phyloP scores from a whole-genome alignment of 2,797 vertebrate genomes.

The Holocentrus rufus region DNA sequence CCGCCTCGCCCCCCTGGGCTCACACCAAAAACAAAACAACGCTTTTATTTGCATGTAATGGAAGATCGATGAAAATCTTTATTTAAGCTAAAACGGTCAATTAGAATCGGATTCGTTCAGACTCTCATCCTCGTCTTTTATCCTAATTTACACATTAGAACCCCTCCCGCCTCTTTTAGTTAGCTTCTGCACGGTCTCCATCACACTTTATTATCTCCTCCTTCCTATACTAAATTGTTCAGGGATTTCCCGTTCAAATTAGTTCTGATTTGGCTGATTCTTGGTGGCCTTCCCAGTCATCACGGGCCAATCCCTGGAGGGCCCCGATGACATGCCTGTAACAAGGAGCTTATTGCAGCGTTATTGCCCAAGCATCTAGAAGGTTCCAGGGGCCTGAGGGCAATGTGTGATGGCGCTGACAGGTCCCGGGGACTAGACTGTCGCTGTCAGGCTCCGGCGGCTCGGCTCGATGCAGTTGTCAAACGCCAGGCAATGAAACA shows the following conservation, averaged over 20 bases:
- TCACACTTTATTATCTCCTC: constrained; percentile 46
- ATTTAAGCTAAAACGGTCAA: too few species aligned
- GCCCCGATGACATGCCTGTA: constrained; percentile 60
- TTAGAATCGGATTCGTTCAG: background rate
- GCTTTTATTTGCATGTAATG: constrained; percentile 3
- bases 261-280: constrained; percentile 43
- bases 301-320: constrained; percentile 43
- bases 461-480: constrained; percentile 58
- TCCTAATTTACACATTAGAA: background rate
- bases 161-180: too few species aligned
- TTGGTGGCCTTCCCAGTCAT: constrained; percentile 55
- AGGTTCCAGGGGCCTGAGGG: constrained; percentile 60
- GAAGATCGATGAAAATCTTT: too few species aligned
- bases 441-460: constrained; percentile 60
- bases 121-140: background rate
- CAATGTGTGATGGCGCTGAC: constrained; percentile 68
- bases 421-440: constrained; percentile 66
- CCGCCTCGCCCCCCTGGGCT: constrained; percentile 1
- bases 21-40: background rate
- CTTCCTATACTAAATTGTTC: constrained; percentile 23
- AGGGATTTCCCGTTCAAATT: constrained; percentile 49
- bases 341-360: constrained; percentile 72
- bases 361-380: constrained; percentile 68
- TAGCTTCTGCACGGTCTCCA: constrained; percentile 6
- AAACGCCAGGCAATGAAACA: constrained; percentile 20